Percentiles rank a stretch among this genome's conserved stretches.
phyloP scores from a whole-genome alignment of 2,797 vertebrate species.

The Epinephelus coioides region DNA sequence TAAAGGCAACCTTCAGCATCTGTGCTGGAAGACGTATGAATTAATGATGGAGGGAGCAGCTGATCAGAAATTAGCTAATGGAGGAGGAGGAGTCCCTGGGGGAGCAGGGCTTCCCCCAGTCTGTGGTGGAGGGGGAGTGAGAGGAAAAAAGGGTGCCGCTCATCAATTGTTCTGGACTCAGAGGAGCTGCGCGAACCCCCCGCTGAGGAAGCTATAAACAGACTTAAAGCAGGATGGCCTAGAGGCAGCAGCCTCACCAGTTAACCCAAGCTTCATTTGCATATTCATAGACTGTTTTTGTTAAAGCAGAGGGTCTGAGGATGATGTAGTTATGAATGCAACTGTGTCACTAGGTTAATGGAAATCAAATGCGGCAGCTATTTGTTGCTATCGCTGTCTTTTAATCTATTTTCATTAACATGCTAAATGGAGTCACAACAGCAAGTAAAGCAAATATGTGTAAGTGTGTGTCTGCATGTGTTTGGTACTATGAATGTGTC shows the following conservation, averaged over 20 bases:
- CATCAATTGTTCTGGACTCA: conserved; percentile 70
- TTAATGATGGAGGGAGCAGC: conserved; percentile 84
- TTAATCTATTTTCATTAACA: conserved; percentile 23
- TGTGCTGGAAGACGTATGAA: conserved; percentile 79
- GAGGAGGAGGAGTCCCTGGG: conserved; percentile 71
- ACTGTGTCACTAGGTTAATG: conserved; percentile 41
- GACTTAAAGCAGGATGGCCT: conserved; percentile 43
- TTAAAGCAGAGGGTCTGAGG: conserved; percentile 24
- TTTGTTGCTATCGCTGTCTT: conserved; percentile 24
- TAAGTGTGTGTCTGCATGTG: conserved; percentile 1
- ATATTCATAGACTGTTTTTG: conserved; percentile 35
- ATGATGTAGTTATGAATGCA: conserved; percentile 31
- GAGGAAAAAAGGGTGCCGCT: conserved; percentile 40
- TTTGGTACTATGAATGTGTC: neutral
- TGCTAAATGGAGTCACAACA: neutral
- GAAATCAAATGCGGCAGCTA: conserved; percentile 30
- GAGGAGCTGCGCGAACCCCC: conserved; percentile 46
- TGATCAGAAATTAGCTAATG: conserved; percentile 87
- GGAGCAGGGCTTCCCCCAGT: conserved; percentile 69
- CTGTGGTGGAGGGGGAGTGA: conserved; percentile 26
- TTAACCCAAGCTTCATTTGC: conserved; percentile 26
- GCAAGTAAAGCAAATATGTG: conserved; percentile 7
- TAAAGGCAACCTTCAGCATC: conserved; percentile 79
- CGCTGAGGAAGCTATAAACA: conserved; percentile 63
- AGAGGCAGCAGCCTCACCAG: conserved; percentile 33